phyloP scores from a whole-genome alignment of 2,113 vertebrate species.

The Actenoides lindsayi region DNA sequence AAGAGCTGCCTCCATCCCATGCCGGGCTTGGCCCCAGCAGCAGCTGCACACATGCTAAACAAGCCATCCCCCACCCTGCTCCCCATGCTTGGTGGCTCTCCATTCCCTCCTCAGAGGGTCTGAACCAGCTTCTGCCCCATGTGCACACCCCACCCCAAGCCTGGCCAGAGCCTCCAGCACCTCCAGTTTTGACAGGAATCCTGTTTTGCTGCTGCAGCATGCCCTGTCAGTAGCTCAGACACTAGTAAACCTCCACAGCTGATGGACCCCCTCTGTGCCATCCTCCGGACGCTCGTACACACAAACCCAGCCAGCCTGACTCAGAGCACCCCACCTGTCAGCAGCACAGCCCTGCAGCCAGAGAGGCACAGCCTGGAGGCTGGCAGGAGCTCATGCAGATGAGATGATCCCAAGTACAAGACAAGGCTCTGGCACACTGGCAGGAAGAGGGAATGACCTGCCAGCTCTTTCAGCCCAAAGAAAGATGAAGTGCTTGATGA shows the following conservation, averaged over 20 bases:
- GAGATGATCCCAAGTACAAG: neutral
- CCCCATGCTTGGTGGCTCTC: neutral
- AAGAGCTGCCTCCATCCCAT: neutral
- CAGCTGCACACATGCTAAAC: neutral
- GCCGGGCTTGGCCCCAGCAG: rapidly evolving
- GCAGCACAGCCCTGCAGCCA: neutral
- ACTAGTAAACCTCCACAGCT: neutral
- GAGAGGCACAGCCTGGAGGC: neutral
- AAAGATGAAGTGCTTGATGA: neutral
- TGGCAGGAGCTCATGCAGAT: neutral
- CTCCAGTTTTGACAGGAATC: neutral
- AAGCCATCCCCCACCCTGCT: rapidly evolving
- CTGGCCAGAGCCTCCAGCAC: neutral
- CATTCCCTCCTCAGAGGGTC: neutral
- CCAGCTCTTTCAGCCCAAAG: neutral
- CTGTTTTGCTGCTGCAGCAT: neutral
- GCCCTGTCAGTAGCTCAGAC: rapidly evolving
- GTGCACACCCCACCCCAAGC: no score
- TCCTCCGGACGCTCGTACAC: neutral
- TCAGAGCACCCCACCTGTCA: rapidly evolving
- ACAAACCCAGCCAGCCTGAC: neutral
- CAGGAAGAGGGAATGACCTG: neutral
- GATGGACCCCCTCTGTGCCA: neutral
- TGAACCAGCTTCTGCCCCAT: neutral
- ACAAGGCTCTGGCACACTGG: neutral